Percentiles rank a stretch among this genome's conserved stretches.
These are phyloP conservation scores for Brachionus plicatilis DNA, from an alignment of 1,140 invertebrate species.

Conservation along the genomic window DNA sequence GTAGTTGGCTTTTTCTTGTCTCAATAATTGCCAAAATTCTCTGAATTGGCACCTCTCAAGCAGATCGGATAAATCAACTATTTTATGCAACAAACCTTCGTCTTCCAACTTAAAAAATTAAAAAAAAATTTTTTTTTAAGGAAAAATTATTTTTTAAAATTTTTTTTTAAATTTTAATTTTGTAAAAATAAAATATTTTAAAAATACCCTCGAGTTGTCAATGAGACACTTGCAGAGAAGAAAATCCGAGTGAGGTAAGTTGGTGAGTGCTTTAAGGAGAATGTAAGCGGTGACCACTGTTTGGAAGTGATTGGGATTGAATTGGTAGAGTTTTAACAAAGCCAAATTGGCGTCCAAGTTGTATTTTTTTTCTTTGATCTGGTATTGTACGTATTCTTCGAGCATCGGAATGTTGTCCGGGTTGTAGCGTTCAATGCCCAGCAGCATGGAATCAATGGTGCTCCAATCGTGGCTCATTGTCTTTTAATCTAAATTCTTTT, in stretches of 20 bases:
- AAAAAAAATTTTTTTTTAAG: neutral
- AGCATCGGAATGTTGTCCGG: constrained; percentile 81
- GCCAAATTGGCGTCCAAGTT: constrained; percentile 92
- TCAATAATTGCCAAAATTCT: constrained; percentile 68
- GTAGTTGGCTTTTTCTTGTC: constrained; percentile 44
- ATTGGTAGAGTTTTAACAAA: constrained; percentile 75
- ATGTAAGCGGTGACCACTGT: constrained; percentile 72
- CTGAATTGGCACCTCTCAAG: constrained; percentile 88
- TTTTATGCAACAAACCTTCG: constrained; percentile 73
- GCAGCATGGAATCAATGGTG: neutral
- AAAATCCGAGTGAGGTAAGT: constrained; percentile 92
- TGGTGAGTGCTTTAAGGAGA: constrained; percentile 85
- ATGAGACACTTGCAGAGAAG: constrained; percentile 90
- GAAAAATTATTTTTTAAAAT: no score
- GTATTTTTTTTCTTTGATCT: constrained; percentile 84
- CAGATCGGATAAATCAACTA: constrained; percentile 80
- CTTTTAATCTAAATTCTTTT: constrained; percentile 40
- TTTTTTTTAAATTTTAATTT: no score
- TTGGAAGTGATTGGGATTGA: constrained; percentile 83
- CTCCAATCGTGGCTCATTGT: constrained; percentile 8
- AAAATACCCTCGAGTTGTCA: constrained; percentile 70
- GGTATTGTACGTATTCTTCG: constrained; percentile 84
- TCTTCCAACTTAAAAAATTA: constrained; percentile 63
- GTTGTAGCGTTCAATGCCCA: constrained; percentile 65
- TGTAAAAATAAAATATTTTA: neutral